phyloP scores from a whole-genome alignment of 1,140 invertebrate genomes.

The Chironomus tepperi region DNA sequence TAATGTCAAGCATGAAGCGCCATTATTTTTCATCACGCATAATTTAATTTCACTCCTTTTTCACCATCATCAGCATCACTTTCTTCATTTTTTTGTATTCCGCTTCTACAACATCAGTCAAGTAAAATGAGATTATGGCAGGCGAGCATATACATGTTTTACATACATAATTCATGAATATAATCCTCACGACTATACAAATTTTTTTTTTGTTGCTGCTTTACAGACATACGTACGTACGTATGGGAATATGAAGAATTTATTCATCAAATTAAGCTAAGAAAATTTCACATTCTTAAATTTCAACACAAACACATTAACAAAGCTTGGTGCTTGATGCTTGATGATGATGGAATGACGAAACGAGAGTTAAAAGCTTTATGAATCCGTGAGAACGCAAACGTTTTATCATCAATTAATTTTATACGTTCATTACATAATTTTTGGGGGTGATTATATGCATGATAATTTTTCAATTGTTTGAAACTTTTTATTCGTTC shows the following conservation, averaged over 20 bases:
- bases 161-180: conserved; percentile 20
- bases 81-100: not conserved
- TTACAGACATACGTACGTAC: too few relatives aligned
- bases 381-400: not conserved
- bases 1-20: not conserved
- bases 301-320: too few relatives aligned
- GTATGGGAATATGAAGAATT: too few relatives aligned
- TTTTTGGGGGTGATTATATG: not conserved
- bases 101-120: not conserved
- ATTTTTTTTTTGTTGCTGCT: too few relatives aligned
- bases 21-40: not conserved
- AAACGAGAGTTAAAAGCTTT: not conserved
- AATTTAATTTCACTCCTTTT: conserved; percentile 19
- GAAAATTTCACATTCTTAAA: too few relatives aligned
- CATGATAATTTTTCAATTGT: not conserved
- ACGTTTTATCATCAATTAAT: conserved; percentile 4
- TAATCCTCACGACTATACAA: not conserved
- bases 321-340: too few relatives aligned
- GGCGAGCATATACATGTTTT: conserved; percentile 11
- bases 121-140: conserved; percentile 6
- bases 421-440: not conserved
- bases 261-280: too few relatives aligned
- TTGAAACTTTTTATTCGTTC: not conserved
- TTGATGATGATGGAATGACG: not conserved
- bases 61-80: not conserved